Evolutionary conservation across 2,113 vertebrate species (phyloP).

Genomic region (Crotalus tigris): DNA sequence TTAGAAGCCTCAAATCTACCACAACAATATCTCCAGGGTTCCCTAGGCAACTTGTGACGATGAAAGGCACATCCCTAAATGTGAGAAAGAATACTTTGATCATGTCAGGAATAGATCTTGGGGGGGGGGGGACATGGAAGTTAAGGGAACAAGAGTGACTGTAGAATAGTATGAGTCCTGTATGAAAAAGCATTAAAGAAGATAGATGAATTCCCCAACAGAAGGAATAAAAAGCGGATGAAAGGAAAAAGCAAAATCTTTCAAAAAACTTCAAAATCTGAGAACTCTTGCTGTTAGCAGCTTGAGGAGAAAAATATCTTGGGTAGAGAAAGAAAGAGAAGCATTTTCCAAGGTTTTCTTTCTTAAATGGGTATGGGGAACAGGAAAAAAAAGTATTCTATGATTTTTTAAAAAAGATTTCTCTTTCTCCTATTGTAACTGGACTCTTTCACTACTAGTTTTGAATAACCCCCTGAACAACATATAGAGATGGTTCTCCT

Average conservation of each 20-base stretch:
- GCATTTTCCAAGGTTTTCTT: conserved; percentile 19
- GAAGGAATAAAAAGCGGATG: not conserved
- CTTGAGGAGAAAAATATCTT: not conserved
- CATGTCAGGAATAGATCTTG: no score
- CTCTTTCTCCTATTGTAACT: not conserved
- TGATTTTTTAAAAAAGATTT: not conserved
- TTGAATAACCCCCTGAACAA: not conserved
- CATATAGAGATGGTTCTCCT: not conserved
- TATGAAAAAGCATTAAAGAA: not conserved
- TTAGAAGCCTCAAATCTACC: no score
- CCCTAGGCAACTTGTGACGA: no score
- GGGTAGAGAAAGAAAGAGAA: not conserved
- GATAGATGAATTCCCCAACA: not conserved
- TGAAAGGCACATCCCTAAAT: no score
- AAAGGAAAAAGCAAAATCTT: not conserved
- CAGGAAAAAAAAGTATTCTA: not conserved
- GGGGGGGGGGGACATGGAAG: not conserved
- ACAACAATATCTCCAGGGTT: no score
- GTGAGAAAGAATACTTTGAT: no score
- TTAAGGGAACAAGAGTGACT: not conserved
- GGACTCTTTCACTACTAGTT: not conserved
- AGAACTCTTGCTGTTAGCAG: not conserved
- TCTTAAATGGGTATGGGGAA: not conserved
- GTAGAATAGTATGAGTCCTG: not conserved
- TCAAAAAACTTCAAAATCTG: not conserved